Base-by-base conservation (phyloP, 2,113 vertebrate species). In the Nothoprocta pentlandii region DNA sequence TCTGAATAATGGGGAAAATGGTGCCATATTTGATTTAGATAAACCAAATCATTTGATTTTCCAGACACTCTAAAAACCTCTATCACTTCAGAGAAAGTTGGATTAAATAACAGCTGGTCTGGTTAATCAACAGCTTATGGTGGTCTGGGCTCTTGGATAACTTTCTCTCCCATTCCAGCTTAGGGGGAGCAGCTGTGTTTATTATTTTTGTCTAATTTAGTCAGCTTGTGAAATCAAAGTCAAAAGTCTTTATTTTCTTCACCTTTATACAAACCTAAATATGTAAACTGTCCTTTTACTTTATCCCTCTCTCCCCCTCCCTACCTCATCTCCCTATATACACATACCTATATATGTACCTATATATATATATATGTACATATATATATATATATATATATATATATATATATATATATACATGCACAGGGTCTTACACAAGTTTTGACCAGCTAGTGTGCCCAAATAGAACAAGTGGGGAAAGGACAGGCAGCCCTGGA, bases 11-110 rank as follows among this genome's bases (percentile, higher is more conserved):
- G 26, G n/a, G 30, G 10, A 49, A 77, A 63, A 73, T 41, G 68
- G 21, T 36, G 77, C 2, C 3, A 2, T 83, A 46, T 80, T 84
- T 90, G 51, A 69, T 68, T 80, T 70, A 93, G 62, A 63, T 68
- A 64, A 81, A 39, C 32, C 61, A 70, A 87, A 77, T 3, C 10
- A 74, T 74, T 85, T 92, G 46, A 85, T 91, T 86, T 91, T 64
- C 56, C 53, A 70, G 79, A 39, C 14, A n/a, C 6, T 89, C 62
- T 30, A 76, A 69, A 79, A 92, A 4, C 2, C 23, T n/a, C 67
- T 53, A 63, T 4, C 49, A 56, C 49, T 93, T 86, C 41, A 83
- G 71, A 79, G 53, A 77, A 32, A 82, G 22, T 5, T 41, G 6
- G 28, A 70, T 78, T 85, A 87, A 80, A 41, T 51, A 91, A 75